Evolutionary conservation across 2,797 vertebrate genomes (phyloP).

Genomic region (Cuniculus paca): DNA sequence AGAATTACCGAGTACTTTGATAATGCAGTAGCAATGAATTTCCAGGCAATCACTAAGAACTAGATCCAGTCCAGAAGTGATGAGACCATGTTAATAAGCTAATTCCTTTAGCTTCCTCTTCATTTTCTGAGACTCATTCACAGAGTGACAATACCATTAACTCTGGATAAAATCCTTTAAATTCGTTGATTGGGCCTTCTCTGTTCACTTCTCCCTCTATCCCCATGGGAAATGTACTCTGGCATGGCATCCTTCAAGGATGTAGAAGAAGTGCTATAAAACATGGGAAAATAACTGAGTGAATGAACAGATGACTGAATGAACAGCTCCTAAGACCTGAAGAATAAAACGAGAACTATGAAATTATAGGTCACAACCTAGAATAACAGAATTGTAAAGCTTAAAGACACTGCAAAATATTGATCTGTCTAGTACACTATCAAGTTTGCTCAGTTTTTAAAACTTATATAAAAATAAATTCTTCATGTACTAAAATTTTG

Average conservation of each 20-base stretch:
- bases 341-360: not conserved
- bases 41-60: slow-evolving; percentile 17
- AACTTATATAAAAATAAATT: not conserved
- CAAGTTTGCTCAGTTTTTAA: not conserved
- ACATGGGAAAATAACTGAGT: not conserved
- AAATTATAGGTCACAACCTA: not conserved
- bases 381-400: not conserved
- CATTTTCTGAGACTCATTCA: slow-evolving; percentile 43
- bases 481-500: slow-evolving; percentile 4
- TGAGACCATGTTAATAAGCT: slow-evolving; percentile 36
- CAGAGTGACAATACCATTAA: slow-evolving; percentile 30
- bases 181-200: not conserved
- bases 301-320: not conserved
- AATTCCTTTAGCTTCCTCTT: slow-evolving; percentile 46
- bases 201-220: slow-evolving; percentile 2
- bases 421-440: not conserved
- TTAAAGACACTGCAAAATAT: not conserved
- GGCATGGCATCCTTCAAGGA: not conserved
- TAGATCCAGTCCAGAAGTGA: not conserved
- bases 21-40: not conserved
- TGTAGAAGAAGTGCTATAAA: not conserved
- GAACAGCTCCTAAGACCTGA: not conserved
- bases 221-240: slow-evolving; percentile 18
- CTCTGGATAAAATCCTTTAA: slow-evolving; percentile 43
- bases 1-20: not conserved